Percentiles rank a stretch among this genome's conserved stretches.
Evolutionary conservation across 2,888 invertebrate species (phyloP).

Genomic region (Alloscopus bannaensis): DNA sequence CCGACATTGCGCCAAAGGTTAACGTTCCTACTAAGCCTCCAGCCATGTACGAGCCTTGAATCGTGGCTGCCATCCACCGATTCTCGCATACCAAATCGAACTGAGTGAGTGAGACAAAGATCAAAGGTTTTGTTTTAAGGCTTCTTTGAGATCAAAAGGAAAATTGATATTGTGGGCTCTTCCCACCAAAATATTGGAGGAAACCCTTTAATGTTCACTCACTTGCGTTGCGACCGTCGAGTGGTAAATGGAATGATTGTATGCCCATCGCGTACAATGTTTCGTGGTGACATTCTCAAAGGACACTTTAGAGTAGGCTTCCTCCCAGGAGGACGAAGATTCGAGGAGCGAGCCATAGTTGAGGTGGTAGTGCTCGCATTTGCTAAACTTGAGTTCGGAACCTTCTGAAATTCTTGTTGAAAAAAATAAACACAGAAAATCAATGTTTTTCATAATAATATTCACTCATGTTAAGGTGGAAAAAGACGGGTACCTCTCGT

Average conservation of each 20-base stretch:
- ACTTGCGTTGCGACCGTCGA: constrained; percentile 70
- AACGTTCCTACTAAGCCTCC: constrained; percentile 71
- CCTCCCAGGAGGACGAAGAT: constrained; percentile 59
- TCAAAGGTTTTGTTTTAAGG: too few relatives aligned
- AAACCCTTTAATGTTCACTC: too few relatives aligned
- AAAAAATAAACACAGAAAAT: neutral
- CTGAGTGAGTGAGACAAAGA: constrained; percentile 40
- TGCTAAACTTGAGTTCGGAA: constrained; percentile 27
- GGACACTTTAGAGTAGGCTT: constrained; percentile 60
- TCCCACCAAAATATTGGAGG: too few relatives aligned
- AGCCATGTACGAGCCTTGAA: constrained; percentile 66
- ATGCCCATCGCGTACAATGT: constrained; percentile 66
- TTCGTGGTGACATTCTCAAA: constrained; percentile 40
- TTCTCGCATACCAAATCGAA: constrained; percentile 71
- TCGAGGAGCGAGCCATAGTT: constrained; percentile 59
- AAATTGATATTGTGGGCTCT: too few relatives aligned
- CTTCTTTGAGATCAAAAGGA: too few relatives aligned
- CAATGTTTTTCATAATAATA: constrained; percentile 10
- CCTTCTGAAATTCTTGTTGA: neutral
- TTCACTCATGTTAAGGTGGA: too few relatives aligned
- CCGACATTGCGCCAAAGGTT: constrained; percentile 67
- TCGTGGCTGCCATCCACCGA: constrained; percentile 68
- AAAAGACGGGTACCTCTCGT: constrained; percentile 20
- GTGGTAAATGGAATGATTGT: constrained; percentile 65
- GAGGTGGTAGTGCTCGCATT: constrained; percentile 67